A percentile compares a stretch with the other conserved stretches of the same genome.
phyloP scores from a whole-genome alignment of 2,113 vertebrate species.

The Aegotheles bennettii region DNA sequence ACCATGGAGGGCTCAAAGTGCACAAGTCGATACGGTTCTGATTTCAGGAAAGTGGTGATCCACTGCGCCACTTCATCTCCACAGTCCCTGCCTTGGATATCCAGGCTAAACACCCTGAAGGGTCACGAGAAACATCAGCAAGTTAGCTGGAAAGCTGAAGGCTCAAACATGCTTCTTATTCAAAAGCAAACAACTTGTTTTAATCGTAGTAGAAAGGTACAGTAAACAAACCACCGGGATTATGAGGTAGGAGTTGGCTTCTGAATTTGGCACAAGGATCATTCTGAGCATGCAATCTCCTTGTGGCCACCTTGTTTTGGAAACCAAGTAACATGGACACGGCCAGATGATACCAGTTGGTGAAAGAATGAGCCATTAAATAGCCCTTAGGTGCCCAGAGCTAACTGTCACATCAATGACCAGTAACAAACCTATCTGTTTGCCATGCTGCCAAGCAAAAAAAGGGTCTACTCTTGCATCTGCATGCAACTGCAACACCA shows the following conservation, averaged over 20 bases:
- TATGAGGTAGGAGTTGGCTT: not conserved
- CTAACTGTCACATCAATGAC: not conserved
- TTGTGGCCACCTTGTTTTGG: not conserved
- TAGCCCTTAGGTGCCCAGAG: not conserved
- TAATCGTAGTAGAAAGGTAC: not conserved
- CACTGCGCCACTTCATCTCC: conserved; percentile 83
- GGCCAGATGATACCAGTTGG: not conserved
- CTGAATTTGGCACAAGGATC: not conserved
- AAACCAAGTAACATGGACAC: not conserved
- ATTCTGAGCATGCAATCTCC: not conserved
- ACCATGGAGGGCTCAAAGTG: conserved; percentile 85
- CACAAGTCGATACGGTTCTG: conserved; percentile 77
- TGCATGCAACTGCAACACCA: fast-evolving
- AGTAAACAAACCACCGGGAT: not conserved
- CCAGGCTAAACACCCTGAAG: conserved; percentile 76
- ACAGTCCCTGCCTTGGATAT: conserved; percentile 87
- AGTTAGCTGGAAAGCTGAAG: not conserved
- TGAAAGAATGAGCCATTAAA: not conserved
- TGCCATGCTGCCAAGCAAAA: not conserved
- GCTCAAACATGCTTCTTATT: not conserved
- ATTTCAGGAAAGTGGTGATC: conserved; percentile 79
- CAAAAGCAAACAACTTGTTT: not conserved
- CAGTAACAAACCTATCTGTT: not conserved
- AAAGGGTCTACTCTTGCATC: not conserved
- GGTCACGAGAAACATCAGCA: not conserved